A percentile compares a stretch with the other conserved stretches of the same genome.
Evolutionary conservation across 2,888 invertebrate genomes (phyloP).

Genomic region (Habrosyne pyritoides): DNA sequence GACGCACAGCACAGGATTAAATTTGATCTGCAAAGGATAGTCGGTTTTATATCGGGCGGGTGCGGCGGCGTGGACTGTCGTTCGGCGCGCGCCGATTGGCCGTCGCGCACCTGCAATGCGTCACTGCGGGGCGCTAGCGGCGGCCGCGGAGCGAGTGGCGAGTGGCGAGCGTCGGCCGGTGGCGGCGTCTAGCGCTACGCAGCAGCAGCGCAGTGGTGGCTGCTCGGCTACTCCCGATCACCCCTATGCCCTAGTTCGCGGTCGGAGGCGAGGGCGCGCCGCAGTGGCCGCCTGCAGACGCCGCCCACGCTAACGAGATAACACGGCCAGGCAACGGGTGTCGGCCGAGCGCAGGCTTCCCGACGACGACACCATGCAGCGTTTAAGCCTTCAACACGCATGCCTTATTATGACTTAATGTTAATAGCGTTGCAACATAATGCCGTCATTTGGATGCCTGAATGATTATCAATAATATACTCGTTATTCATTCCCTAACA

Average conservation of each 20-base stretch:
- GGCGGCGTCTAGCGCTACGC: constrained; percentile 38
- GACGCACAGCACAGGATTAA: constrained; percentile 82
- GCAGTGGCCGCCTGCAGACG: constrained; percentile 54
- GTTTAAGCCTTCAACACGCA: constrained; percentile 24
- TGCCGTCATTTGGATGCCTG: constrained; percentile 18
- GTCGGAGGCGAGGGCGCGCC: constrained; percentile 51
- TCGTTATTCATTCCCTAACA: neutral
- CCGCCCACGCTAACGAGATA: constrained; percentile 52
- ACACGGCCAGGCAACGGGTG: constrained; percentile 38
- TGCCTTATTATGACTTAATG: constrained; percentile 14
- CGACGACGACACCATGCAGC: constrained; percentile 29
- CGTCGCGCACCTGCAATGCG: constrained; percentile 94
- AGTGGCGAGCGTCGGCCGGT: constrained; percentile 36
- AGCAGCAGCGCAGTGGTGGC: constrained; percentile 42
- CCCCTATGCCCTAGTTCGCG: constrained; percentile 65
- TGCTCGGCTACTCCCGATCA: constrained; percentile 44
- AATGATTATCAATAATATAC: too few relatives aligned
- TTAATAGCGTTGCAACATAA: constrained; percentile 22
- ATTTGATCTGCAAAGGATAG: constrained; percentile 85
- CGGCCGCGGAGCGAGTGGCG: constrained; percentile 43
- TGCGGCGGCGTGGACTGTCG: constrained; percentile 89
- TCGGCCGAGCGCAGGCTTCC: constrained; percentile 43
- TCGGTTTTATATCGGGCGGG: constrained; percentile 87
- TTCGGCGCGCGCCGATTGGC: constrained; percentile 90
- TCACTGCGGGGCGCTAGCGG: constrained; percentile 83